Percentiles rank a stretch among this genome's conserved stretches.
phyloP scores from a whole-genome alignment of 1,140 invertebrate species.

The Cotesia glomerata region DNA sequence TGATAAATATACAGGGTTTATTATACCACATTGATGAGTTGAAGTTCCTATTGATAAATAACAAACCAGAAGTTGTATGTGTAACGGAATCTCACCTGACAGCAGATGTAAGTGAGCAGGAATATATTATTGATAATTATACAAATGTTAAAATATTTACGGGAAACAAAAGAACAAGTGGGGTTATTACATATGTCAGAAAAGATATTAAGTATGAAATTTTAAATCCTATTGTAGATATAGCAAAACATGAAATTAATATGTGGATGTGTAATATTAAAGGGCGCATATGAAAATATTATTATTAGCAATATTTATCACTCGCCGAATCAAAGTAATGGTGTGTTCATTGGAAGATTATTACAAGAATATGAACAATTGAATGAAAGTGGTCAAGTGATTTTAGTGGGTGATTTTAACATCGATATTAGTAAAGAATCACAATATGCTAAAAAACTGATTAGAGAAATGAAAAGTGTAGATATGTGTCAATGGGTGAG shows the following conservation, averaged over 20 bases:
- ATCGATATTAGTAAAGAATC: slow-evolving; percentile 23
- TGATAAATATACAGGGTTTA: slow-evolving; percentile 25
- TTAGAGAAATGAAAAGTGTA: slow-evolving; percentile 10
- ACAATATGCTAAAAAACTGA: slow-evolving; percentile 25
- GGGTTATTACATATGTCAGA: slow-evolving; percentile 23
- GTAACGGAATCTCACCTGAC: slow-evolving; percentile 23
- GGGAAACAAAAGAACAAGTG: slow-evolving; percentile 18
- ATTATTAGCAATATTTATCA: slow-evolving; percentile 23
- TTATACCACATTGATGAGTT: slow-evolving; percentile 25
- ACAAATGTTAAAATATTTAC: slow-evolving; percentile 9
- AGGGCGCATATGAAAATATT: slow-evolving; percentile 1
- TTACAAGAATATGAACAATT: slow-evolving; percentile 14
- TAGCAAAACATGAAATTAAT: not conserved
- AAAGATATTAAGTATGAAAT: slow-evolving; percentile 24
- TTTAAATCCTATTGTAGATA: slow-evolving; percentile 11
- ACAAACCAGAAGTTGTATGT: slow-evolving; percentile 24
- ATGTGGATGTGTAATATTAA: slow-evolving; percentile 14
- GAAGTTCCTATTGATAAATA: slow-evolving; percentile 6
- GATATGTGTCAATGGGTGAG: slow-evolving; percentile 28
- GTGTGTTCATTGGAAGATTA: slow-evolving; percentile 24
- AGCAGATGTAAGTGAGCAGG: slow-evolving; percentile 20
- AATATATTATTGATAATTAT: slow-evolving; percentile 26
- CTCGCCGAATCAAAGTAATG: slow-evolving; percentile 21
- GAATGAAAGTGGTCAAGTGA: slow-evolving; percentile 16
- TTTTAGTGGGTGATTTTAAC: slow-evolving; percentile 30